Base-by-base conservation (phyloP, 2,113 vertebrate species). In the Lamprotornis superbus region DNA sequence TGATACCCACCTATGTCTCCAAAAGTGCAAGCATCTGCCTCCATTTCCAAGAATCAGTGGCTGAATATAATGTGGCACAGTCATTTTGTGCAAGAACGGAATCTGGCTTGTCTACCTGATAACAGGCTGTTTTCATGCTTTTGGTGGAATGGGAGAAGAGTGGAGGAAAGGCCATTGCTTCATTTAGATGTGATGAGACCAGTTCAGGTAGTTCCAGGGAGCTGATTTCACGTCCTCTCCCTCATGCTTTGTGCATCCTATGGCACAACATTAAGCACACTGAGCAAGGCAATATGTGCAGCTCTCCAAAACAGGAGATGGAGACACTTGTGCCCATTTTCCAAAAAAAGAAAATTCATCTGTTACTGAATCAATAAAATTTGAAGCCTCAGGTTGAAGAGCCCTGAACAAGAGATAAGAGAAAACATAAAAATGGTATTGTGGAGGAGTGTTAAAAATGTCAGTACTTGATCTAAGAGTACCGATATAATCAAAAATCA, bases 361-460 rank as follows among this genome's bases (percentile, higher is more conserved):
- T 91, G 6, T 40, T 76, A 86, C 20, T 65, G 59, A 94, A 81
- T 53, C 0, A 2, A 71, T 9, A 64, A 30, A 59, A 91, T 75
- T 85, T 60, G 74, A 91, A 95, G 81, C 78, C 49, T 68, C 60
- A 39, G 30, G 56, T 46, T 94, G 73, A 89, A 93, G 19, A 95
- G 81, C 64, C 33, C 74, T 52, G 65, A 96, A 64, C 24, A 79
- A 49, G 35, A 85, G 44, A 82, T 71, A 84, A 55, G 27, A 35
- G 10, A 83, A 87, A 93, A 89, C 1, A 8, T 67, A 87, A 93
- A 91, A 93, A 79, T 22, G 12, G 15, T 79, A 71, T 53, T 70
- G 50, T 7, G 85, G 30, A 57, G 12, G 28, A 90, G 27, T 20
- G 69, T 78, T 52, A 94, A 94, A 96, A 89, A 64, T 42, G 40